phyloP scores from a whole-genome alignment of 2,113 vertebrate species.

The Ammospiza caudacuta region DNA sequence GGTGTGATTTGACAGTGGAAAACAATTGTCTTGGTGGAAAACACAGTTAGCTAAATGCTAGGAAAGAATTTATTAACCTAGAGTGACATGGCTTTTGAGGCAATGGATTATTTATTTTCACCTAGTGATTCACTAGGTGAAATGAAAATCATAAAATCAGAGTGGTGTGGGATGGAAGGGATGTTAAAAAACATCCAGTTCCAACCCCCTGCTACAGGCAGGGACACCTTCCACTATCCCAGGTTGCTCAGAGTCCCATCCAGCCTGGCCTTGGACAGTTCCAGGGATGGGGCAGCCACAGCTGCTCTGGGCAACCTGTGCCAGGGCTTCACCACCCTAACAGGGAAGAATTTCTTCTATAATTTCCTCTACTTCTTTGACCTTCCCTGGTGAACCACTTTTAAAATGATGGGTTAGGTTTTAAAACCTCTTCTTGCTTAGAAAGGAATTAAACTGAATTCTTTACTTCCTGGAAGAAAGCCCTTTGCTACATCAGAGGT shows the following conservation, averaged over 20 bases:
- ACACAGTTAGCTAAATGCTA: background rate
- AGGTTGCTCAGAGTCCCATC: background rate
- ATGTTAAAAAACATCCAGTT: background rate
- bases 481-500: fast-evolving
- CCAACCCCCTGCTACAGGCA: background rate
- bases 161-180: background rate
- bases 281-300: background rate
- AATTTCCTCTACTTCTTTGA: background rate
- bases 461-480: background rate
- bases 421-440: background rate
- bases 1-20: background rate
- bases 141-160: background rate
- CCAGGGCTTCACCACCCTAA: background rate
- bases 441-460: background rate
- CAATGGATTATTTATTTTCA: background rate
- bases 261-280: fast-evolving
- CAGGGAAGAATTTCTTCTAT: fast-evolving
- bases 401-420: background rate
- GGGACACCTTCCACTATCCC: background rate
- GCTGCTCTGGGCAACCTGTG: background rate
- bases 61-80: background rate
- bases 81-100: background rate
- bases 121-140: background rate
- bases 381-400: background rate
- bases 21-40: background rate